Conservation (phyloP, 2,113 vertebrate species). For the Odobenus rosmarus region DNA sequence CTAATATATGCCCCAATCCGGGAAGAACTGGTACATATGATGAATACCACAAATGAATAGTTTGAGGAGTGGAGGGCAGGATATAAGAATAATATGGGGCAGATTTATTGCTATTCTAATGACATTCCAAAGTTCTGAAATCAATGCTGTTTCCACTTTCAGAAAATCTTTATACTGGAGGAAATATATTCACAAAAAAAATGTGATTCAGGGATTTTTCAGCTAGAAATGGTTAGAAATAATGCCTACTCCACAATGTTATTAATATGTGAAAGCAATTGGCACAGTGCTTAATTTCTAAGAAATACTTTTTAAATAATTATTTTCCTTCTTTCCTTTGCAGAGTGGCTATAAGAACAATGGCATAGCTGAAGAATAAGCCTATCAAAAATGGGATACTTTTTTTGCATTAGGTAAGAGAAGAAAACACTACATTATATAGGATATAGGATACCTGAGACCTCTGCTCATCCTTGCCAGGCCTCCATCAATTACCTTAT, state of each 20-base stretch:
- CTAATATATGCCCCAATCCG: not conserved
- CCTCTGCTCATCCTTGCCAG: not conserved
- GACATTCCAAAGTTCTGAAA: slow-evolving; percentile 32
- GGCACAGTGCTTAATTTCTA: not conserved
- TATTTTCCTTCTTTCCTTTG: not conserved
- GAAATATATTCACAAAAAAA: not conserved
- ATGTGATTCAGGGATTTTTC: not conserved
- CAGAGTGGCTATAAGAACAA: not conserved
- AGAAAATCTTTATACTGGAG: slow-evolving; percentile 22
- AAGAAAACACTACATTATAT: not conserved
- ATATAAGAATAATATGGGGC: not conserved
- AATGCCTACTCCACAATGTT: not conserved
- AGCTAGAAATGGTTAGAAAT: slow-evolving; percentile 27
- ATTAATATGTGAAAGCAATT: not conserved
- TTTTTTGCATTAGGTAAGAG: not conserved
- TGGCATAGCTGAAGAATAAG: not conserved
- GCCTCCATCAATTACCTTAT: not conserved
- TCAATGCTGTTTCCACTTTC: not conserved
- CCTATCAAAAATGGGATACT: not conserved
- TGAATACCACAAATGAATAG: not conserved
- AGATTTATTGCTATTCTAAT: slow-evolving; percentile 27
- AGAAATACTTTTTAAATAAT: not conserved
- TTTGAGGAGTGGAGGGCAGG: not conserved
- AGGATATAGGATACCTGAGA: not conserved
- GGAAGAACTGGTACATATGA: not conserved